Percentiles rank a stretch among this genome's conserved stretches.
Conservation (phyloP, 2,797 vertebrate species). For the Tinamus major region DNA sequence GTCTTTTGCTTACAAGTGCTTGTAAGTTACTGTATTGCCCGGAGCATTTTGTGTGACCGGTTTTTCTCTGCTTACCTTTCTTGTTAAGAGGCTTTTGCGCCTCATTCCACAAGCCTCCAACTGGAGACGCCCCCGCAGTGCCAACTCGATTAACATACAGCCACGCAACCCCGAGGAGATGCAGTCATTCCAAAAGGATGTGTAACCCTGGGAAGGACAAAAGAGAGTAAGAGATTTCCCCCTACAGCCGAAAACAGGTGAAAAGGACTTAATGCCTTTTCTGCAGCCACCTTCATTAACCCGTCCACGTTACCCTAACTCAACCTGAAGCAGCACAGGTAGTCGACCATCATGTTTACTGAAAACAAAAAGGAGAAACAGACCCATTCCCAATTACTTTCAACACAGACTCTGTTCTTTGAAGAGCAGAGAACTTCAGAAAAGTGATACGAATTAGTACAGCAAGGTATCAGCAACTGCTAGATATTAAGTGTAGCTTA, state of each 20-base stretch:
- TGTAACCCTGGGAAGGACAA: constrained; percentile 88
- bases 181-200: constrained; percentile 98
- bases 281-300: not conserved
- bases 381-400: not conserved
- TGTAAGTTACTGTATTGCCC: not conserved
- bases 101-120: constrained; percentile 95
- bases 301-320: not conserved
- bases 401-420: not conserved
- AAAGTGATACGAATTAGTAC: not conserved
- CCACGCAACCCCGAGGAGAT: constrained; percentile 96
- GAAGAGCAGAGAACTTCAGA: not conserved
- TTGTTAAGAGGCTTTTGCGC: constrained; percentile 92
- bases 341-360: not conserved
- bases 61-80: constrained; percentile 85
- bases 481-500: not conserved
- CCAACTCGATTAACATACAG: constrained; percentile 96
- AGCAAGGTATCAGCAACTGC: not conserved
- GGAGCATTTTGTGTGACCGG: not conserved
- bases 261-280: not conserved
- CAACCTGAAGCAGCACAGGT: not conserved
- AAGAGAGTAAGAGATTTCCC: constrained; percentile 11
- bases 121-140: constrained; percentile 91
- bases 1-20: not conserved
- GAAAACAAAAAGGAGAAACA: not conserved
- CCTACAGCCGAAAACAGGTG: not conserved